A percentile compares a stretch with the other conserved stretches of the same genome.
These are phyloP conservation scores for Blastobasis lacticolella DNA, from an alignment of 2,888 invertebrate species.

Conservation along the genomic window DNA sequence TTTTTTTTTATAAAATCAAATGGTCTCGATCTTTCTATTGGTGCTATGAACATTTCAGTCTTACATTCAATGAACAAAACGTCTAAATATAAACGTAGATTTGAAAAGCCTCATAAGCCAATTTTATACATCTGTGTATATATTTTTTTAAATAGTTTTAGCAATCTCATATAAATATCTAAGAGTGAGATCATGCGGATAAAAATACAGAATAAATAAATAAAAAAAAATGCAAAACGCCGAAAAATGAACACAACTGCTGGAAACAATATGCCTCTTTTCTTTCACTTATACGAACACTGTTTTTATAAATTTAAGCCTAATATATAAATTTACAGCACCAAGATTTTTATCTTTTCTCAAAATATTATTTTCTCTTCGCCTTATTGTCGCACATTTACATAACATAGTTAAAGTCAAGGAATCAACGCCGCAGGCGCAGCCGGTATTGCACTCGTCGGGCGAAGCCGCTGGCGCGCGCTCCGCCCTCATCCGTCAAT, in stretches of 20 bases:
- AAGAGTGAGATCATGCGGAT: slow-evolving; percentile 71
- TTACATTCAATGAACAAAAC: slow-evolving; percentile 55
- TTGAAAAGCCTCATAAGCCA: slow-evolving; percentile 71
- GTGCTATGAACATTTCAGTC: slow-evolving; percentile 67
- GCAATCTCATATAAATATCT: slow-evolving; percentile 73
- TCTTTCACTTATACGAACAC: slow-evolving; percentile 67
- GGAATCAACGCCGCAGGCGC: slow-evolving; percentile 56
- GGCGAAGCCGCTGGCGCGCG: slow-evolving; percentile 22
- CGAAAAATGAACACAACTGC: slow-evolving; percentile 68
- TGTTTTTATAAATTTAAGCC: slow-evolving; percentile 70
- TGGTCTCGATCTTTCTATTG: slow-evolving; percentile 41
- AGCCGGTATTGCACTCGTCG: slow-evolving; percentile 53
- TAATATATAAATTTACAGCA: slow-evolving; percentile 75
- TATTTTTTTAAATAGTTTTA: slow-evolving; percentile 58
- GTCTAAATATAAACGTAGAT: slow-evolving; percentile 53
- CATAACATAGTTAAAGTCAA: slow-evolving; percentile 66
- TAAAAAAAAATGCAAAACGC: slow-evolving; percentile 38
- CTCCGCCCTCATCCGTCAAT: slow-evolving; percentile 24
- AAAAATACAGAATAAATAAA: slow-evolving; percentile 68
- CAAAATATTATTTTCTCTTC: slow-evolving; percentile 69
- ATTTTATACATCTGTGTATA: slow-evolving; percentile 62
- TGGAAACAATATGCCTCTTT: slow-evolving; percentile 70
- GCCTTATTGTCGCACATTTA: slow-evolving; percentile 73
- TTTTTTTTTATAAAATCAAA: slow-evolving; percentile 28
- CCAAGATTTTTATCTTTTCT: slow-evolving; percentile 73